Conservation (phyloP, 2,888 invertebrate species). For the Lysandra bellargus region DNA sequence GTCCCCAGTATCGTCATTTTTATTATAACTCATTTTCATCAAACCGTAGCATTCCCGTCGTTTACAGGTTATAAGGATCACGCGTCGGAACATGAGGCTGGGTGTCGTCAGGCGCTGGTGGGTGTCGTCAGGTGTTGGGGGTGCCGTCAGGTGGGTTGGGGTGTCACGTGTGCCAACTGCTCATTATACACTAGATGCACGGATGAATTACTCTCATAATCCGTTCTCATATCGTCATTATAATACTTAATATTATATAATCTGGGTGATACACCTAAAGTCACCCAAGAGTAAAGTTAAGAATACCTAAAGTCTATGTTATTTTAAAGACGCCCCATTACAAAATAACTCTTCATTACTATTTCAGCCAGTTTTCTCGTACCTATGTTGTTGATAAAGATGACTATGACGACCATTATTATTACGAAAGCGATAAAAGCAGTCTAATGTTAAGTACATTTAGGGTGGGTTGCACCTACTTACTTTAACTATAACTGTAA, state of each 20-base stretch:
- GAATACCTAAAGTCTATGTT: no score
- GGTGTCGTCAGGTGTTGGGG: neutral
- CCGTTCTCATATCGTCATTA: neutral
- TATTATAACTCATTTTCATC: neutral
- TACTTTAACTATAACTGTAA: no score
- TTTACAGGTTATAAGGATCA: constrained; percentile 9
- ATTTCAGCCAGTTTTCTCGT: no score
- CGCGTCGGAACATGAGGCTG: neutral
- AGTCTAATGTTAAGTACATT: no score
- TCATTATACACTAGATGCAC: constrained; percentile 13
- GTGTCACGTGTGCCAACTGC: constrained; percentile 3
- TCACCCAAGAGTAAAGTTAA: no score
- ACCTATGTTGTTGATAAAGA: no score
- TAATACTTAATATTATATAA: neutral
- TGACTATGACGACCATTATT: no score
- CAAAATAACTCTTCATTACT: no score
- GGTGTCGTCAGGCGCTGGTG: neutral
- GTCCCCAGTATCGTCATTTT: neutral
- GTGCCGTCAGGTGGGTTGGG: neutral
- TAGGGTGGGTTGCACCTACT: no score
- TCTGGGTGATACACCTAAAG: no score
- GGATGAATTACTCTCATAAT: constrained; percentile 4
- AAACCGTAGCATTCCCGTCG: neutral
- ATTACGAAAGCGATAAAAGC: no score
- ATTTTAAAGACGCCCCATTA: no score